Base-by-base conservation (phyloP, 2,888 invertebrate species). In the Troglohyphantes excavatus region DNA sequence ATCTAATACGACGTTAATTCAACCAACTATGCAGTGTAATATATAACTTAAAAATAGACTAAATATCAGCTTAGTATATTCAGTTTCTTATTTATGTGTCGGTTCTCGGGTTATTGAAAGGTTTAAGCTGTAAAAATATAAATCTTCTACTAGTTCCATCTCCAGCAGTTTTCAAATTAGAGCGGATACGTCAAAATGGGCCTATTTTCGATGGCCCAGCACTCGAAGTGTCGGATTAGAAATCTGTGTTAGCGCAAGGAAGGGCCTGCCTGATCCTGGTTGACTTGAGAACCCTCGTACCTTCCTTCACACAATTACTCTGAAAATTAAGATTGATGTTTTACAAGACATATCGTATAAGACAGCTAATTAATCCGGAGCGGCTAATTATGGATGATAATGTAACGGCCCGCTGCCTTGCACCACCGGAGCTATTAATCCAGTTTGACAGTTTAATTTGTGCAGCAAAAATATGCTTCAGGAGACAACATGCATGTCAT, bases 301-400 rank as follows among this genome's bases (percentile, higher is more conserved):
- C 79, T 68, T 53, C 63, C 76, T 65, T 61, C 9, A 17, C 67
- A 81, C 29, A 46, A 81, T 81, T 67, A 81, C 46, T 81, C 29
- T 33, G 79, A 81, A 81, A 81, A 81, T 81, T 46, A 67, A 81
- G 79, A 81, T 81, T 81, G 79, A 81, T 81, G 79, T 68, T 81
- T 68, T 81, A 81, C 79, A 81, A 81, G 79, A 79, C 68, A 46
- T 68, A 67, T 79, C 79, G 67, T 19, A 79, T 79, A 67, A 67
- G 79, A 68, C 79, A 81, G 79, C 79, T 81, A 81, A 81, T 81
- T 81, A 68, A 81, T 81, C 67, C 46, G 29, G 46, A 59, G 27
- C 27, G 67, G 53, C 65, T 81, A 81, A 81, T 81, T 81, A 81
- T 68, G 29, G 79, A 81, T 68, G 79, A 81, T 81, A 68, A 81